Evolutionary conservation across 2,113 vertebrate species (phyloP).

Genomic region (Platichthys stellatus): DNA sequence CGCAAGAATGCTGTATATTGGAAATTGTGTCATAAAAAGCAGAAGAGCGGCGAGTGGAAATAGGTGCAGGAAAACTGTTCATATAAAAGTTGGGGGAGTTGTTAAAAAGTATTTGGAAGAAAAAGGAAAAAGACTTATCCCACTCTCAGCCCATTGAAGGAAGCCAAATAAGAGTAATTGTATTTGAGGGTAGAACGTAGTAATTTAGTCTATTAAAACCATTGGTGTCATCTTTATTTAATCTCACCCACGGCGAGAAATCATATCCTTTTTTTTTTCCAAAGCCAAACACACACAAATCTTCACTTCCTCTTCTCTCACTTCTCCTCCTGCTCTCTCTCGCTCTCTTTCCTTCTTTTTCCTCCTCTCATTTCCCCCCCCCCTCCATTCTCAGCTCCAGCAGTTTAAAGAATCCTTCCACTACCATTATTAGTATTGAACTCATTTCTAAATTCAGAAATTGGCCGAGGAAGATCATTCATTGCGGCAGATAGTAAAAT

Average conservation of each 20-base stretch:
- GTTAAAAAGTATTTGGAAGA: slow-evolving; percentile 51
- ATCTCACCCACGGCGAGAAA: slow-evolving; percentile 67
- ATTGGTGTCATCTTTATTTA: slow-evolving; percentile 73
- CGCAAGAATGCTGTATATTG: slow-evolving; percentile 62
- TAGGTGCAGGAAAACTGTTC: slow-evolving; percentile 56
- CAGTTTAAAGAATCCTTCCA: slow-evolving; percentile 80
- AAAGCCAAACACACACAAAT: slow-evolving; percentile 75
- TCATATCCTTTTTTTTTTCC: slow-evolving; percentile 61
- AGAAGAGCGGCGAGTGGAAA: slow-evolving; percentile 57
- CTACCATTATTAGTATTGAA: slow-evolving; percentile 84
- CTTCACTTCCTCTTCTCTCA: slow-evolving; percentile 63
- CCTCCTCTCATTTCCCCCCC: slow-evolving; percentile 13
- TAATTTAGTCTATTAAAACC: slow-evolving; percentile 71
- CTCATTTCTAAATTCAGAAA: slow-evolving; percentile 83
- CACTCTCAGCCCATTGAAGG: slow-evolving; percentile 34
- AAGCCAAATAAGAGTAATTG: slow-evolving; percentile 68
- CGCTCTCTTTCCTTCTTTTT: slow-evolving; percentile 38
- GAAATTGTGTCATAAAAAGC: slow-evolving; percentile 76
- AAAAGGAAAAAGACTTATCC: slow-evolving; percentile 11
- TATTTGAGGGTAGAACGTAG: slow-evolving; percentile 63
- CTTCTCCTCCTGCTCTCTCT: slow-evolving; percentile 23
- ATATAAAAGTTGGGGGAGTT: slow-evolving; percentile 71
- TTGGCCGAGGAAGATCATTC: slow-evolving; percentile 83
- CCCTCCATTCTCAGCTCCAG: slow-evolving; percentile 48
- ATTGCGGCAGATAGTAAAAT: slow-evolving; percentile 85